Base-by-base conservation (phyloP, 2,113 vertebrate genomes). In the Phrynocephalus versicolor region DNA sequence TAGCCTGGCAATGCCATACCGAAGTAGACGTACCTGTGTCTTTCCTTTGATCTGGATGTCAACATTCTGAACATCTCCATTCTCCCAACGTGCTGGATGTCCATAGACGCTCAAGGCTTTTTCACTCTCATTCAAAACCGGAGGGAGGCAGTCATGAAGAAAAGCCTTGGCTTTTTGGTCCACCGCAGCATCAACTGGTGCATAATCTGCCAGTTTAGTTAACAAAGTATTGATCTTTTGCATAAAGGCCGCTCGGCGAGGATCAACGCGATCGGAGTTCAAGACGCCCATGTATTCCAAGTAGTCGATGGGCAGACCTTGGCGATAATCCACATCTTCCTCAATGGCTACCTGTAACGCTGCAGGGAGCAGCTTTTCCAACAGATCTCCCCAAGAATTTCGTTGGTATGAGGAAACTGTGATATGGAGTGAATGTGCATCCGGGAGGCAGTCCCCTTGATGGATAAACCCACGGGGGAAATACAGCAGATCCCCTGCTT, bases 391-490 rank as follows among this genome's bases (percentile, higher is more conserved):
- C 98, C 98, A 99, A 85, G 97, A 97, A 94, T 99, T 99, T 91
- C 95, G 97, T 97, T 99, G 99, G 92, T 94, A 98, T 2, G 98
- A 98, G 45, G 99, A 99, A 89, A 99, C 88, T 0, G 99, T 99
- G 90, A 99, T 95, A 93, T 99, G 99, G 72, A 99, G 95, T 0
- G 99, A 99, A 89, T 99, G 98, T 0, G 91, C 88, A 0, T 98
- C 96, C 0, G 97, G 96, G 57, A 98, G 97, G 85, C 98, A 99
- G 88, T 97, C 71, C 0, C 97, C 99, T 93, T 99, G 98, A 92
- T 99, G 99, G 91, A 99, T 97, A 92, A 99, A 99, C 23, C 99
- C 98, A 0, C 99, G 96, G 1, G 99, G 98, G 60, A 99, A 98
- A 90, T 99, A 99, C 9, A 99, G 97, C 87, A 99, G 91, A 88